Evolutionary conservation across 2,797 vertebrate genomes (phyloP), one percentile per base, ranked within the genome.

Genomic region (Ficedula albicollis): DNA sequence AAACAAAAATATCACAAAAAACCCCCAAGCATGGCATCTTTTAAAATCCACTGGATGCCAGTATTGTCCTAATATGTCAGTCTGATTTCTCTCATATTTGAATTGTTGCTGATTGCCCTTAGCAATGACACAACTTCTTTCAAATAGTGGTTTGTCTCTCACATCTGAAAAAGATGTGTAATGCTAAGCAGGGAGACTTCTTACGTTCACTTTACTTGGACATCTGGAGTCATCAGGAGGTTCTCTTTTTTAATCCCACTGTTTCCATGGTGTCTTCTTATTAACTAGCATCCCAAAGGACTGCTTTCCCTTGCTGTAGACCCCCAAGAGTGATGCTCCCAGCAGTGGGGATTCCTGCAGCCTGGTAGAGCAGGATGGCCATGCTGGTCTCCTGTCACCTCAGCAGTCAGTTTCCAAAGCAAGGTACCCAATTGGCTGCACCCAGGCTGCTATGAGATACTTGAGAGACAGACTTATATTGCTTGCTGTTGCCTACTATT

Each of bases 31-130:
- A 49, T 52, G 15, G 27, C 32, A 34, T 82, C 46, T 81, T 78
- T 51, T 48, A 54, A 73, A 94, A 89, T 38, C 73, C 39, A 59
- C 51, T 84, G 62, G 49, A 69, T 91, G 73, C 49, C 51, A 86
- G 25, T 91, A 30, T 92, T 94, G 66, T 72, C 30, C 62, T 87
- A 49, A 36, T 51, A 60, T 43, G 18, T 21, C 18, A 6, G 3
- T 67, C 56, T n/a, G 5, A 39, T 78, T 72, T 93, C 38, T 74
- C 7, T 83, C 8, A 29, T 78, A 3, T 32, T 56, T 62, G n/a
- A 69, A 52, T 39, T 32, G 19, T 36, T 84, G 26, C 41, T 76
- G 10, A 26, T 58, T 84, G 14, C 44, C 21, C 9, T 79, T 59
- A 70, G 41, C 20, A 38, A 14, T 58, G 25, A 46, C 16, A 27